Base-by-base conservation (phyloP, 2,888 invertebrate genomes). In the Agonum fuliginosum region DNA sequence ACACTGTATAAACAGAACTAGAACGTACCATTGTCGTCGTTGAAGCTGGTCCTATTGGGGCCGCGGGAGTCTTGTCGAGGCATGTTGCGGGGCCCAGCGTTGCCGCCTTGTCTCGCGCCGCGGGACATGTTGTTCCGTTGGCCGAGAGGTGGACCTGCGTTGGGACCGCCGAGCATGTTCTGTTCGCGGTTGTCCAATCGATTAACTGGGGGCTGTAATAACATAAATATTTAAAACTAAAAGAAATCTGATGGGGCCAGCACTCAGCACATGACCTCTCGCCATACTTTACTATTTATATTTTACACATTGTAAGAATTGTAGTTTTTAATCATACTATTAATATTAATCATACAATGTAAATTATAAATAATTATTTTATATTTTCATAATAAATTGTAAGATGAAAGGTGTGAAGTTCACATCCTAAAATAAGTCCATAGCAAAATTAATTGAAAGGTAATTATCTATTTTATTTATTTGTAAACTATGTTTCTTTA, bases 101-200 rank as follows among this genome's bases (percentile, higher is more conserved):
- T 79, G 34, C 78, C 27, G 30, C 67, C 71, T 19, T 79, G 79
- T 10, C 80, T 51, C 6, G 79, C 71, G 0, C 78, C 79, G 37
- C 81, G 80, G 65, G 78, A 81, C 20, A 79, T 76, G 54, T 79
- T 81, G 79, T 79, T 79, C n/a, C 81, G 79, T 58, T 81, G 81
- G 12, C 80, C 80, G 12, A 79, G 41, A 8, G 80, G 79, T 30
- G 80, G 78, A 69, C 79, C 79, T 79, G 81, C 71, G 74, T 81
- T 70, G 78, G 80, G 79, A 12, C 72, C 24, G 41, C 79, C 78
- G 41, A 73, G 81, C 78, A 76, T 83, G 81, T 2, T 84, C 78
- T 54, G 83, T 81, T 78, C 86, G 80, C 87, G 84, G 43, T 86
- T 87, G 12, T 88, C 88, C 58, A 84, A 81, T 12, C 86, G 85